Conservation (phyloP, 2,888 invertebrate species). For the Mycalesis mineus region DNA sequence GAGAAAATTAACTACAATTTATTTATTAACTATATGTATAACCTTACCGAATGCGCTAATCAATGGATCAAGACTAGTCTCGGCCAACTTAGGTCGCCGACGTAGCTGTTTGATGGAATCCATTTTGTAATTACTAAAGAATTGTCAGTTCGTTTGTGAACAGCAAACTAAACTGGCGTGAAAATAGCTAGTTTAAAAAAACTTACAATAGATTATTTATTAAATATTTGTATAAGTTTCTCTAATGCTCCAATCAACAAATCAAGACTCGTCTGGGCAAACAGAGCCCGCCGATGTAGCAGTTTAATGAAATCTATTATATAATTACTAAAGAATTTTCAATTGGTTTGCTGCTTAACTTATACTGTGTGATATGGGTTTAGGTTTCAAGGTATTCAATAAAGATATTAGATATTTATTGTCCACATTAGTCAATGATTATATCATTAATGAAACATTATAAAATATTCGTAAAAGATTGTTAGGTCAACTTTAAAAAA, state of each 20-base stretch:
- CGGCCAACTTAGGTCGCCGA: conserved; percentile 44
- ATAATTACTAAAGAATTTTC: conserved; percentile 19
- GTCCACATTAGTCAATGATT: too few relatives aligned
- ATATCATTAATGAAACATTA: too few relatives aligned
- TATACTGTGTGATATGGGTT: neutral
- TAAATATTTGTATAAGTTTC: too few relatives aligned
- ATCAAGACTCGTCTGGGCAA: conserved; percentile 57
- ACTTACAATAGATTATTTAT: too few relatives aligned
- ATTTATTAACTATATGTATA: too few relatives aligned
- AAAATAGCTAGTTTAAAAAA: too few relatives aligned
- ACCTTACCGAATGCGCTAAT: conserved; percentile 50
- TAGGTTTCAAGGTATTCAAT: conserved; percentile 10
- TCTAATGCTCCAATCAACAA: too few relatives aligned
- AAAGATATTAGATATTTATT: too few relatives aligned
- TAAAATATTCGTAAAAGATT: too few relatives aligned
- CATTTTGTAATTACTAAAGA: conserved; percentile 23
- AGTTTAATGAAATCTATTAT: conserved; percentile 26
- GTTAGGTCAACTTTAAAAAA: too few relatives aligned
- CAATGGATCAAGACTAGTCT: conserved; percentile 59
- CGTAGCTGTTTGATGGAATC: conserved; percentile 24
- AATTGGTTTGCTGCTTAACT: conserved; percentile 4
- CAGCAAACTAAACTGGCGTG: too few relatives aligned
- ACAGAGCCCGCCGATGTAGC: conserved; percentile 36
- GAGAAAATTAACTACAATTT: too few relatives aligned
- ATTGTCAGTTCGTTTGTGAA: conserved; percentile 9